phyloP scores from a whole-genome alignment of 2,797 vertebrate genomes.

The Pangasius mekongensis region DNA sequence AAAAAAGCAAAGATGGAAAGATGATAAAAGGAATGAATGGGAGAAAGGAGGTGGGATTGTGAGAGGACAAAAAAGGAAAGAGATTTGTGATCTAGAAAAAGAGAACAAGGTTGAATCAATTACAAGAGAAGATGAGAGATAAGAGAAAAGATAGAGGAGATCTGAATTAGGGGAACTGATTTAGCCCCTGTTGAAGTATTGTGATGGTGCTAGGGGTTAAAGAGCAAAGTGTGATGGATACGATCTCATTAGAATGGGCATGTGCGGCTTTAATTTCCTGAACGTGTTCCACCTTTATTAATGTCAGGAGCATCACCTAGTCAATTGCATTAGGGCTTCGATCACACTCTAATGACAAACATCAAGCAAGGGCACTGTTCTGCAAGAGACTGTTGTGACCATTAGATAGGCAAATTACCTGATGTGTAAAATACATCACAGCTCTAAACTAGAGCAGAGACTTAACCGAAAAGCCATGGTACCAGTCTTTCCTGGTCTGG shows the following conservation, averaged over 20 bases:
- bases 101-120: conserved; percentile 22
- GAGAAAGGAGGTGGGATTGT: not conserved
- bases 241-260: conserved; percentile 68
- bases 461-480: not conserved
- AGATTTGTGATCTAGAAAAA: conserved; percentile 18
- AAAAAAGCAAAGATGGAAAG: conserved; percentile 2
- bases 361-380: conserved; percentile 54
- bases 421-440: conserved; percentile 33
- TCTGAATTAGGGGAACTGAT: conserved; percentile 22
- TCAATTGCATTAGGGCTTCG: conserved; percentile 66
- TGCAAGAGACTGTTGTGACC: conserved; percentile 45
- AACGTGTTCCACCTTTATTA: conserved; percentile 71
- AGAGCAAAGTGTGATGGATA: conserved; percentile 69
- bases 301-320: conserved; percentile 62
- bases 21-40: conserved; percentile 1
- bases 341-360: conserved; percentile 65
- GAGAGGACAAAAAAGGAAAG: conserved; percentile 25
- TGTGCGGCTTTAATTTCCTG: conserved; percentile 68
- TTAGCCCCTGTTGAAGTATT: conserved; percentile 51
- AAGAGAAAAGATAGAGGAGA: conserved; percentile 19
- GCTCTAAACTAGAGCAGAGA: conserved; percentile 26
- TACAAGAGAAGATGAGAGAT: conserved; percentile 27
- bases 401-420: conserved; percentile 52
- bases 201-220: conserved; percentile 59
- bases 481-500: not conserved